A percentile compares a stretch with the other conserved stretches of the same genome.
Evolutionary conservation across 2,113 vertebrate genomes (phyloP).

Genomic region (Microtus ochrogaster): DNA sequence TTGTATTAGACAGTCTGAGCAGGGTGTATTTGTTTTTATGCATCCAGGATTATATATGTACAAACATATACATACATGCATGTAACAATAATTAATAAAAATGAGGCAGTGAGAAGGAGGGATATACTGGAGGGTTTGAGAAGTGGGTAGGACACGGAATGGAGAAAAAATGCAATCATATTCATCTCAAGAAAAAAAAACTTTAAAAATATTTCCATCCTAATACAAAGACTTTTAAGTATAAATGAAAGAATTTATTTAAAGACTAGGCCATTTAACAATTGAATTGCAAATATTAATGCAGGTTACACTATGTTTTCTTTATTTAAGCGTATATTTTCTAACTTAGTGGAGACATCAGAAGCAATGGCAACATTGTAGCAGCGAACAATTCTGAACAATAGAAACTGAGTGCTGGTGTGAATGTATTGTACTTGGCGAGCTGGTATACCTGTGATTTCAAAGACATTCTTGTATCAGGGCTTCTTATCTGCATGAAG

Average conservation of each 20-base stretch:
- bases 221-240: background rate
- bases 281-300: background rate
- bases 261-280: background rate
- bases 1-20: background rate
- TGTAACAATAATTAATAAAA: background rate
- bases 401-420: background rate
- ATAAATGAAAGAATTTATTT: background rate
- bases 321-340: constrained; percentile 24
- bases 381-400: background rate
- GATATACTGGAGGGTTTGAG: background rate
- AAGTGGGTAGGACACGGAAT: too few species aligned
- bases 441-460: background rate
- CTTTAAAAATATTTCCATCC: background rate
- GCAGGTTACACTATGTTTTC: background rate
- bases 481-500: background rate
- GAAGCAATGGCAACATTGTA: background rate
- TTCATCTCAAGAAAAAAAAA: background rate
- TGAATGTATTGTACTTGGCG: background rate
- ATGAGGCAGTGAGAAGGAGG: background rate
- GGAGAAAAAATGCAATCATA: background rate
- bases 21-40: background rate
- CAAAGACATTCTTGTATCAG: background rate
- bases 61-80: background rate
- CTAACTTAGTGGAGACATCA: background rate
- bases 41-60: background rate